Base-by-base conservation (phyloP, 2,888 invertebrate species). In the Rhagonycha lutea region DNA sequence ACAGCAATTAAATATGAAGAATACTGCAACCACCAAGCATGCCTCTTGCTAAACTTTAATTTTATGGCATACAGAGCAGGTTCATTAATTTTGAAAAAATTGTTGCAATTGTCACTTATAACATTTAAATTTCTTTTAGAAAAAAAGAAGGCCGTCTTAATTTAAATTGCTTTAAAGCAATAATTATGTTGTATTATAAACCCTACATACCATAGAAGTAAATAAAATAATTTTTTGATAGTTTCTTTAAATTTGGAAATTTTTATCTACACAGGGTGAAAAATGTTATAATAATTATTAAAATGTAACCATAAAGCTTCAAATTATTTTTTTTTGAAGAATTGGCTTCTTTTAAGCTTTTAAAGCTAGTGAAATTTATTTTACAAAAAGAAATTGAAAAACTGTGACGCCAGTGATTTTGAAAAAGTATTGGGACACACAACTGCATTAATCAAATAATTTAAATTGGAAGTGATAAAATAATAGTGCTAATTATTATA, bases 341-440 rank as follows among this genome's bases (percentile, higher is more conserved):
- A 47, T 47, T 47, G 47, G 47, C 47, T 47, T 47, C n/a, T 47
- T 18, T 18, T n/a, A 8, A 47, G 47, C 47, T 47, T n/a, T 1
- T 47, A 47, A 47, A 47, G 47, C 47, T 47, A 47, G 47, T 47
- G 47, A 47, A 47, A 47, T n/a, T n/a, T n/a, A n/a, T 47, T 47
- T 47, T 8, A 7, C 5, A 12, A n/a, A 47, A 47, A 47, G 12
- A 47, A 47, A 47, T n/a, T n/a, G n/a, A n/a, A n/a, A 47, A n/a
- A 47, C 47, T 47, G 47, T 47, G 47, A 47, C 47, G 7, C 47
- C n/a, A 47, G 47, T 47, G 47, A 47, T 47, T n/a, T 47, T 23
- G 14, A 70, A 62, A 14, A 29, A 71, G 14, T 62, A 71, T 68
- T 68, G 68, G 68, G 68, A 68, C 68, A 68, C 68, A 68, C 68